These are phyloP conservation scores for Botia almorhae DNA, from an alignment of 2,797 vertebrate species.

Conservation along the genomic window DNA sequence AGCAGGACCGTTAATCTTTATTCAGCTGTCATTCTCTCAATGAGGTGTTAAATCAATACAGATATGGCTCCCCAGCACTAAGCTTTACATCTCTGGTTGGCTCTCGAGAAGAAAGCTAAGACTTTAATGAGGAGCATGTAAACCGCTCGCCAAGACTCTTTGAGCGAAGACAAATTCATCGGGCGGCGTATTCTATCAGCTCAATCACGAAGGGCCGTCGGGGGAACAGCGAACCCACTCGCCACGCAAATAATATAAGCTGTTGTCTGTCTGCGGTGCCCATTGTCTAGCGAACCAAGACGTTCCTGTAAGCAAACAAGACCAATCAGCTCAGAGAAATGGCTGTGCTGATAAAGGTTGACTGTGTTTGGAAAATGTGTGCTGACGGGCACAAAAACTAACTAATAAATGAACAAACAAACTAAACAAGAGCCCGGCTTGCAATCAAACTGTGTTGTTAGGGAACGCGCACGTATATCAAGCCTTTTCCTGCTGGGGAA, in stretches of 20 bases:
- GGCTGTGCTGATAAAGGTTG: conserved; percentile 41
- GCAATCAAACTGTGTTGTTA: conserved; percentile 15
- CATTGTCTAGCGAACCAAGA: conserved; percentile 25
- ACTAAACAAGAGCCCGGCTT: neutral
- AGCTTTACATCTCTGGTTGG: conserved; percentile 70
- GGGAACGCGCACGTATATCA: neutral
- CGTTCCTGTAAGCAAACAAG: conserved; percentile 41
- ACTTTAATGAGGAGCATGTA: conserved; percentile 59
- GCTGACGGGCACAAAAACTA: conserved; percentile 29
- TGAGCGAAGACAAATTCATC: conserved; percentile 55
- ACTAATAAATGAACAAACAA: conserved; percentile 26
- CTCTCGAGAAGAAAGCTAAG: conserved; percentile 65
- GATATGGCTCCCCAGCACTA: conserved; percentile 70
- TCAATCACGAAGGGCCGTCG: conserved; percentile 43
- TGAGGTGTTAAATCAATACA: conserved; percentile 79
- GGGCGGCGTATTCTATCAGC: conserved; percentile 40
- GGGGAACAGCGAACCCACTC: conserved; percentile 40
- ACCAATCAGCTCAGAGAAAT: conserved; percentile 34
- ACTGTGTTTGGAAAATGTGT: conserved; percentile 39
- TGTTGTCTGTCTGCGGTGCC: neutral
- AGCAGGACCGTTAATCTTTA: conserved; percentile 71
- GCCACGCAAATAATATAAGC: conserved; percentile 36
- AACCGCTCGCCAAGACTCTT: conserved; percentile 47
- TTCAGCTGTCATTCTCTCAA: conserved; percentile 77
- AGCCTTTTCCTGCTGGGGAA: neutral